Percentiles rank a stretch among this genome's conserved stretches.
These are phyloP conservation scores for Mus caroli DNA, from an alignment of 2,797 vertebrate genomes.

Conservation along the genomic window DNA sequence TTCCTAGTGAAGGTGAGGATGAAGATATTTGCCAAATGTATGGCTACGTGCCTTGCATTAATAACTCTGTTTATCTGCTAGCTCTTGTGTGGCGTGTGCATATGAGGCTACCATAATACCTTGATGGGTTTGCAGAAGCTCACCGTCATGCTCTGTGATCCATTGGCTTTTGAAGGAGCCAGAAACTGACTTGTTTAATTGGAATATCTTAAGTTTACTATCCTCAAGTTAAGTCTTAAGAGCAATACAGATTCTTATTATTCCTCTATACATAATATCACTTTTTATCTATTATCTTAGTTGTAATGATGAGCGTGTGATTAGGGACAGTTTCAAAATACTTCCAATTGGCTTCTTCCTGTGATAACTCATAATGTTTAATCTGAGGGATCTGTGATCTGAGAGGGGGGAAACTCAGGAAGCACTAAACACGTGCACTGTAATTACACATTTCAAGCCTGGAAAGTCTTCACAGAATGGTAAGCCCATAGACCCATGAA, in stretches of 20 bases:
- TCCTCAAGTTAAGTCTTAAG: neutral
- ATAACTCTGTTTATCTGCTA: neutral
- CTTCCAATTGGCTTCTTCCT: neutral
- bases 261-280: neutral
- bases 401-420: neutral
- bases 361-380: neutral
- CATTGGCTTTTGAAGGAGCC: neutral
- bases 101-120: too few relatives aligned
- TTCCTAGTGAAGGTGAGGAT: neutral
- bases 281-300: neutral
- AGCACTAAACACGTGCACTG: neutral
- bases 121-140: neutral
- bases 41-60: neutral
- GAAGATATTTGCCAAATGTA: neutral
- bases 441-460: neutral
- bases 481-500: neutral
- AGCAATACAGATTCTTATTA: neutral
- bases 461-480: neutral
- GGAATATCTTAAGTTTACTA: neutral
- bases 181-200: neutral
- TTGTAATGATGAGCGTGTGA: neutral
- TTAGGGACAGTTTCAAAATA: neutral
- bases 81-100: neutral
- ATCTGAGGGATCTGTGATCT: neutral
- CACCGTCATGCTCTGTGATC: neutral